Conservation (phyloP, 2,888 invertebrate genomes). For the Psylliodes chrysocephalus region DNA sequence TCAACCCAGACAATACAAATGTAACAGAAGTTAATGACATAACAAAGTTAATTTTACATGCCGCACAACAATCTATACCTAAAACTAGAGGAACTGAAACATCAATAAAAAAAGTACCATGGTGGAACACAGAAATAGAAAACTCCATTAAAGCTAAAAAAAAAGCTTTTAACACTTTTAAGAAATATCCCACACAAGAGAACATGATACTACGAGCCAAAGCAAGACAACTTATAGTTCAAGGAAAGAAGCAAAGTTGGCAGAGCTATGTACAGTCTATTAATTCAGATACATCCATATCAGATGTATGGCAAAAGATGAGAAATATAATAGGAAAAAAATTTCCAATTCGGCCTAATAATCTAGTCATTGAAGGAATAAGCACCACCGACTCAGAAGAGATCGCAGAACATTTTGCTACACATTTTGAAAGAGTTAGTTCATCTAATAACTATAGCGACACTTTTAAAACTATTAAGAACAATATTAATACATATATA, state of each 20-base stretch:
- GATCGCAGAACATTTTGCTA: slow-evolving; percentile 9
- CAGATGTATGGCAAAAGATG: slow-evolving; percentile 17
- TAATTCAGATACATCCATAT: not conserved
- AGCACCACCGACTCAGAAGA: not conserved
- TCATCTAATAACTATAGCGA: not conserved
- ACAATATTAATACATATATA: not conserved
- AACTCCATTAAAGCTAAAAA: slow-evolving; percentile 13
- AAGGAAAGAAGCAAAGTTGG: slow-evolving; percentile 6
- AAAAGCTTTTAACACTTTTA: slow-evolving; percentile 11
- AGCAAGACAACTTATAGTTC: slow-evolving; percentile 16
- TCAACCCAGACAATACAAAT: too few relatives aligned
- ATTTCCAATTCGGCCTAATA: not conserved
- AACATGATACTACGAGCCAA: slow-evolving; percentile 16
- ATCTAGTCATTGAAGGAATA: not conserved
- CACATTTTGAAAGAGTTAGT: slow-evolving; percentile 10
- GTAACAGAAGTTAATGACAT: too few relatives aligned
- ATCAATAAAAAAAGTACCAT: slow-evolving; percentile 20
- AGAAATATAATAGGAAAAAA: slow-evolving; percentile 6
- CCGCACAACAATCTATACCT: too few relatives aligned
- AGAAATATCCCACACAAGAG: slow-evolving; percentile 3
- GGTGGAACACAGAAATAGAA: slow-evolving; percentile 13
- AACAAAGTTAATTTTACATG: too few relatives aligned
- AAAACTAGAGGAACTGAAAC: too few relatives aligned
- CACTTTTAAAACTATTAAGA: slow-evolving; percentile 7
- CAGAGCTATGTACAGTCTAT: not conserved